Base-by-base conservation (phyloP, 2,113 vertebrate genomes). In the Marcusenius ussheri region DNA sequence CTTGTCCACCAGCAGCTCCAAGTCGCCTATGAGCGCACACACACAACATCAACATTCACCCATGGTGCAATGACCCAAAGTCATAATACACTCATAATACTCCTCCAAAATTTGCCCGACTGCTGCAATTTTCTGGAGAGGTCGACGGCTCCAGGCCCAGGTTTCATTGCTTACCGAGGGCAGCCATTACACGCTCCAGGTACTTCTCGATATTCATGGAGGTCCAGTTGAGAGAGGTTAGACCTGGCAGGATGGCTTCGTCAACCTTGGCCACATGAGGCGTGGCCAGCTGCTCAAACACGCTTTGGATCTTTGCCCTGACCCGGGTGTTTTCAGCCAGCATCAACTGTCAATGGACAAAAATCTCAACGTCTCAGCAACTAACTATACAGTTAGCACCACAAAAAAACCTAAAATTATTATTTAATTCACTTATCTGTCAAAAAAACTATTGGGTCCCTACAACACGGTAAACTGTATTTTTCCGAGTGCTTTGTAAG, bases 121-220 rank as follows among this genome's bases (percentile, higher is more conserved):
- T 11, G 58, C 24, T 11, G 5, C 1, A 19, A 77, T 77, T 77
- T 77, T 15, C 31, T 39, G 13, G 31, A 39, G 70, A 39, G 13
- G 35, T 39, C 1, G 1, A 39, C 31, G 2, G 70, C 70, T 17
- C 11, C 70, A 7, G 31, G 0, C 31, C 42, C 74, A 19, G 74
- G 42, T 66, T 8, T 50, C 49, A 15, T 51, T 91, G 92, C 95
- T 95, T 93, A 99, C 98, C 95, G 46, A 99, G 94, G 83, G 96
- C 96, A 66, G 93, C 91, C 91, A 96, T 95, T 84, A 97, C 94
- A 0, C 66, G 91, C 90, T 93, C 92, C 45, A 99, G 93, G 90
- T 98, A 99, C 11, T 94, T 95, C 83, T 97, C 96, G 89, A 97
- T 97, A 93, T 97, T 98, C 91, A 98, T 91, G 4, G 98, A 99